Conservation (phyloP, 2,888 invertebrate species). For the Limnephilus marmoratus region DNA sequence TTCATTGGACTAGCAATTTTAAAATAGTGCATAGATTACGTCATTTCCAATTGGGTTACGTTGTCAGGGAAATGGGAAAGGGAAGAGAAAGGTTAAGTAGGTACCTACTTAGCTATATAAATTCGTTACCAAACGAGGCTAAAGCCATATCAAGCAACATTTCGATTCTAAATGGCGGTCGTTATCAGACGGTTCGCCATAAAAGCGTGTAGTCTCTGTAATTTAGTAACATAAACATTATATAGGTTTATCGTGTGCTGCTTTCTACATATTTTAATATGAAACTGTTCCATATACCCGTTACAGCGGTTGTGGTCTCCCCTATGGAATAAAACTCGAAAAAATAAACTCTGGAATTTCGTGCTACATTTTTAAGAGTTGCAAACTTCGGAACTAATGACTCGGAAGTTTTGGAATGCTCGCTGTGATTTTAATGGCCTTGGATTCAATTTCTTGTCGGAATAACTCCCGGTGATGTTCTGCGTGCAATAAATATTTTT, state of each 20-base stretch:
- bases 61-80: too few relatives aligned
- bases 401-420: conserved; percentile 44
- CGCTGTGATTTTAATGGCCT: conserved; percentile 44
- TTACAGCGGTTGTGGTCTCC: not conserved
- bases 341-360: conserved; percentile 35
- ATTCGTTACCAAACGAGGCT: too few relatives aligned
- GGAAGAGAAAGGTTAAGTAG: too few relatives aligned
- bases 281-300: not conserved
- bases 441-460: conserved; percentile 37
- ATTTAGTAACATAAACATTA: not conserved
- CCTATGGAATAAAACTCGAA: not conserved
- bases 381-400: conserved; percentile 32
- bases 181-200: not conserved
- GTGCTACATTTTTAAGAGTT: conserved; percentile 45
- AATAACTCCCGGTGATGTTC: conserved; percentile 28
- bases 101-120: too few relatives aligned
- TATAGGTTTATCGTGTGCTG: not conserved
- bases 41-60: too few relatives aligned
- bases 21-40: too few relatives aligned
- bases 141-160: too few relatives aligned
- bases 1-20: too few relatives aligned
- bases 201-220: not conserved
- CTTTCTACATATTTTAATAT: not conserved
- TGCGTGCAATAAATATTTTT: conserved; percentile 15
- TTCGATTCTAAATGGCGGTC: too few relatives aligned